These are phyloP conservation scores for Caenorhabditis latens DNA, from an alignment of 1,140 invertebrate genomes.

Conservation along the genomic window DNA sequence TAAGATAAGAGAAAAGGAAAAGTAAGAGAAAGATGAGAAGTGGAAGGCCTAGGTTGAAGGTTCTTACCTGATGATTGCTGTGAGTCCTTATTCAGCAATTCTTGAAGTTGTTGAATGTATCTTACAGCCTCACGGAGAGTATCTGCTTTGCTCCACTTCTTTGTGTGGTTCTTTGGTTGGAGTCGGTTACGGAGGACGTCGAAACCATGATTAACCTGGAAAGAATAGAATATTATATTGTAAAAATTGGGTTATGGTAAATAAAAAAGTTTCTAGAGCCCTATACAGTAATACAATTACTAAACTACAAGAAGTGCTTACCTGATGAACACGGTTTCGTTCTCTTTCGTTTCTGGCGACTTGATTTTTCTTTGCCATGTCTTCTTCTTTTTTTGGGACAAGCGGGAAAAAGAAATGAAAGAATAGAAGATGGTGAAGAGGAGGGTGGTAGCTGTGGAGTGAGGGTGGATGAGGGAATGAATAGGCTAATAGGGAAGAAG, in stretches of 20 bases:
- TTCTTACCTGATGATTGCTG: slow-evolving; percentile 23
- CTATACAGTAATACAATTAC: too few relatives aligned
- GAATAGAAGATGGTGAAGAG: not conserved
- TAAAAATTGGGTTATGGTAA: too few relatives aligned
- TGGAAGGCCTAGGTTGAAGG: not conserved
- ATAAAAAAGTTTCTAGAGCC: too few relatives aligned
- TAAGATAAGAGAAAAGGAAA: not conserved
- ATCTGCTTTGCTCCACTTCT: slow-evolving; percentile 65
- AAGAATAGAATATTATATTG: not conserved
- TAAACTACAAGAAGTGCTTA: not conserved
- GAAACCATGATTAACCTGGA: slow-evolving; percentile 62
- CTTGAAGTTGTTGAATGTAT: slow-evolving; percentile 53
- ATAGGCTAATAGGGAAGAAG: slow-evolving; percentile 27
- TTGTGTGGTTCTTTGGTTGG: slow-evolving; percentile 40
- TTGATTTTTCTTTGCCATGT: slow-evolving; percentile 26
- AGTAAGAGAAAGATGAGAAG: not conserved
- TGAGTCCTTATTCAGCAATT: slow-evolving; percentile 37
- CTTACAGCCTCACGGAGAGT: slow-evolving; percentile 64
- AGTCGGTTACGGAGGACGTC: slow-evolving; percentile 50
- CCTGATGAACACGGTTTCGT: slow-evolving; percentile 62
- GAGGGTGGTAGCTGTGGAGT: slow-evolving; percentile 3
- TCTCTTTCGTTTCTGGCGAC: slow-evolving; percentile 61
- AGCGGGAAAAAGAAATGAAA: slow-evolving; percentile 16
- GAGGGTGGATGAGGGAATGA: slow-evolving; percentile 22
- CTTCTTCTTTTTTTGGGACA: not conserved